phyloP scores from a whole-genome alignment of 2,888 invertebrate genomes.

The Protodeltote pygarga region DNA sequence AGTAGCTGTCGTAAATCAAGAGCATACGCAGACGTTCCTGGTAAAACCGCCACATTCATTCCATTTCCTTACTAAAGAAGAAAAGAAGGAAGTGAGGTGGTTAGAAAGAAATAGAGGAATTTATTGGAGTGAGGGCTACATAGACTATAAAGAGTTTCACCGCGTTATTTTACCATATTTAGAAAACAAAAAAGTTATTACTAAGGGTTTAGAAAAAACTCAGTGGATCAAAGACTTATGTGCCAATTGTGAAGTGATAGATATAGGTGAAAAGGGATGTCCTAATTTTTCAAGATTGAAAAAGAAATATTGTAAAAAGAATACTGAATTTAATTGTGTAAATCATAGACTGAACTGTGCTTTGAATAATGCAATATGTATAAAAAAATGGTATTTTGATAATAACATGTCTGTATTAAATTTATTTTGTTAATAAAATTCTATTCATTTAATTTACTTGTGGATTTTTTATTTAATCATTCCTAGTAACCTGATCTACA shows the following conservation, averaged over 20 bases:
- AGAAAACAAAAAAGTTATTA: neutral
- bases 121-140: neutral
- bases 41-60: slow-evolving; percentile 1
- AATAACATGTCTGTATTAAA: too few relatives aligned
- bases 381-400: slow-evolving; percentile 3
- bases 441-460: too few relatives aligned
- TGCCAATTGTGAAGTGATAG: neutral
- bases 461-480: too few relatives aligned
- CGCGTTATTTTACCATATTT: neutral
- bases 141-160: neutral
- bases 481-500: too few relatives aligned
- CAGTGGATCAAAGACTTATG: neutral
- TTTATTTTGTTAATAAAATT: neutral
- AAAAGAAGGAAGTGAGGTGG: neutral
- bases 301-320: neutral
- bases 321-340: neutral
- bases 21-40: neutral
- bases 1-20: neutral
- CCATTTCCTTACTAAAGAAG: neutral
- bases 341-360: neutral
- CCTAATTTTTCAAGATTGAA: neutral
- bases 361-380: slow-evolving; percentile 1
- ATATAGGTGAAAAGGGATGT: neutral
- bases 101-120: neutral
- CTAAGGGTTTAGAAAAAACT: neutral